phyloP scores from a whole-genome alignment of 2,888 invertebrate genomes.

The Dicyrtoma fusca region DNA sequence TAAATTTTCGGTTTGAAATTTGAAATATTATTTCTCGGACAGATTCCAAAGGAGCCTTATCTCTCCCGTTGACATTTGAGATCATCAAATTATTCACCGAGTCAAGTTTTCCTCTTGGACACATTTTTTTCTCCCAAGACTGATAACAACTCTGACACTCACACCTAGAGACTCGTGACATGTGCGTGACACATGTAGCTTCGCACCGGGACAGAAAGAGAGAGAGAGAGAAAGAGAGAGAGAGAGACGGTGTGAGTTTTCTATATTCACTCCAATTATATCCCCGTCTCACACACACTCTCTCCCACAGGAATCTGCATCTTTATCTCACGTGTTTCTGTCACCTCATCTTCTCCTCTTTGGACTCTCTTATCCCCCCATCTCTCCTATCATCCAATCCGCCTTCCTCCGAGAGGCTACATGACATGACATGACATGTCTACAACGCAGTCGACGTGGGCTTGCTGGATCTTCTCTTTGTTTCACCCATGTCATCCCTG shows the following conservation, averaged over 20 bases:
- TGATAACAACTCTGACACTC: conserved; percentile 38
- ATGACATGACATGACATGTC: conserved; percentile 10
- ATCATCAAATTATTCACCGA: conserved; percentile 37
- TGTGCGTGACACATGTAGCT: conserved; percentile 51
- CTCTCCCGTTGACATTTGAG: conserved; percentile 33
- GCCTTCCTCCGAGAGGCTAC: background rate
- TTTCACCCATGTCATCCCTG: background rate
- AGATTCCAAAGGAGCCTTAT: background rate
- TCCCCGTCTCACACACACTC: conserved; percentile 2
- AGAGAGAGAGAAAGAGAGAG: background rate
- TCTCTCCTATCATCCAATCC: conserved; percentile 33
- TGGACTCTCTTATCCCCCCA: conserved; percentile 20
- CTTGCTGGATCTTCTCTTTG: background rate
- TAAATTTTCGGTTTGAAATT: background rate
- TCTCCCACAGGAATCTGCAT: conserved; percentile 24
- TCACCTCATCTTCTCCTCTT: conserved; percentile 30
- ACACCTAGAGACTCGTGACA: conserved; percentile 46
- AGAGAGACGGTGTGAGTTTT: background rate
- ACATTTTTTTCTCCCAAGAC: background rate
- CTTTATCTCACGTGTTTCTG: conserved; percentile 36
- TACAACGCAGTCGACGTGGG: conserved; percentile 8
- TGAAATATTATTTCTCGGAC: conserved; percentile 6
- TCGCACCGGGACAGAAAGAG: conserved; percentile 28
- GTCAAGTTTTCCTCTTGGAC: conserved; percentile 7
- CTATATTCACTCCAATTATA: conserved; percentile 34